phyloP scores from a whole-genome alignment of 2,113 vertebrate genomes.

The Triplophysa rosa region DNA sequence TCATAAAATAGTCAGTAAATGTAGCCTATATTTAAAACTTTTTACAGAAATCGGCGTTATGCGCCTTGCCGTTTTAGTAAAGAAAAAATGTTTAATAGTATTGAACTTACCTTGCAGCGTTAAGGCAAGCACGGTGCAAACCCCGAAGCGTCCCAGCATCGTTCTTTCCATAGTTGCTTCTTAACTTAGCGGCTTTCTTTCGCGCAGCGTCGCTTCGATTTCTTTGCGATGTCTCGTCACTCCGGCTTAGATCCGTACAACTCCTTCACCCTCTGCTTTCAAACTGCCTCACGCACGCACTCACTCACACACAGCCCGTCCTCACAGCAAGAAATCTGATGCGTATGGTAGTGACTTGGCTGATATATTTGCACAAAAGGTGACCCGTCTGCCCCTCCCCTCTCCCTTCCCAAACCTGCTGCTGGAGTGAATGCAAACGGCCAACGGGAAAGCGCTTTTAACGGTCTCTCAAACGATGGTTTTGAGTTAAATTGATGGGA shows the following conservation, averaged over 20 bases:
- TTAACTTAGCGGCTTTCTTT: slow-evolving; percentile 24
- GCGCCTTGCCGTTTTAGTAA: too few relatives aligned
- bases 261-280: slow-evolving; percentile 41
- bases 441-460: background rate
- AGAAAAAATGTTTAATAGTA: too few relatives aligned
- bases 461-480: background rate
- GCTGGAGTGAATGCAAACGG: slow-evolving; percentile 46
- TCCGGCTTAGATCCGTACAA: slow-evolving; percentile 49
- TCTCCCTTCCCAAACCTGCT: slow-evolving; percentile 56
- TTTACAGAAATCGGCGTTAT: too few relatives aligned
- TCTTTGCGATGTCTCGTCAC: slow-evolving; percentile 39
- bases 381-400: slow-evolving; percentile 62
- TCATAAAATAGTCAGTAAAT: background rate
- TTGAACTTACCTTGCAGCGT: slow-evolving; percentile 66
- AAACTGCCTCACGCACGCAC: slow-evolving; percentile 34
- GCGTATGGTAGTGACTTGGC: slow-evolving; percentile 71
- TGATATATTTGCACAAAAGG: slow-evolving; percentile 83
- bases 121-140: slow-evolving; percentile 69
- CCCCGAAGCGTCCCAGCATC: slow-evolving; percentile 61
- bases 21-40: too few relatives aligned
- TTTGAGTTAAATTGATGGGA: background rate
- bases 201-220: background rate
- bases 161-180: slow-evolving; percentile 66
- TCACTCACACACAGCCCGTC: slow-evolving; percentile 34
- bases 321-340: slow-evolving; percentile 72